Conservation (phyloP, 2,888 invertebrate genomes). For the Polylopha cassiicola region DNA sequence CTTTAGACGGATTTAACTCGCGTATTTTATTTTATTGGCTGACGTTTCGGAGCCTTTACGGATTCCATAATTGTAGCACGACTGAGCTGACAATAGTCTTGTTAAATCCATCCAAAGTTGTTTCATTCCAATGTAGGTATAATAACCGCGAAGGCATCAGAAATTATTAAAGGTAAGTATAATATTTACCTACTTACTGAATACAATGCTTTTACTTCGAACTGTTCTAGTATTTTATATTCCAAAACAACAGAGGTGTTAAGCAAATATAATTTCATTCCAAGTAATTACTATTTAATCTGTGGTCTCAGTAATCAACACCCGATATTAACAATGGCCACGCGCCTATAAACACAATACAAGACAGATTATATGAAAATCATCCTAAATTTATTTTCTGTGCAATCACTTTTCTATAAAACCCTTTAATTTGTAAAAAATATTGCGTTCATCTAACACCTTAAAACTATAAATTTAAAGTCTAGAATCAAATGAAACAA, state of each 20-base stretch:
- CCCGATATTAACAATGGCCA: slow-evolving; percentile 39
- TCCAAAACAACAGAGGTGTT: too few species aligned
- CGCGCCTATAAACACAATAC: slow-evolving; percentile 48
- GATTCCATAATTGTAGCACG: too few species aligned
- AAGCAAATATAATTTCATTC: slow-evolving; percentile 14
- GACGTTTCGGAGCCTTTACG: too few species aligned
- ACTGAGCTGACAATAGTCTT: too few species aligned
- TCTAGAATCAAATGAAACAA: slow-evolving; percentile 18
- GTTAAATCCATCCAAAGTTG: too few species aligned
- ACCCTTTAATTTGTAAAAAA: slow-evolving; percentile 41
- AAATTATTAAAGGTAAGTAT: too few species aligned
- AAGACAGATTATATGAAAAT: slow-evolving; percentile 52
- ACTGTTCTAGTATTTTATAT: too few species aligned
- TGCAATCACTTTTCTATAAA: slow-evolving; percentile 42
- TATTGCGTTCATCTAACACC: slow-evolving; percentile 7
- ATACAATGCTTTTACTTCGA: not conserved
- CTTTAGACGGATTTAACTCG: too few species aligned
- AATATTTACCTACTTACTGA: slow-evolving; percentile 1
- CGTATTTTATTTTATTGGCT: too few species aligned
- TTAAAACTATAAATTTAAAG: slow-evolving; percentile 23
- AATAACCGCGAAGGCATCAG: too few species aligned
- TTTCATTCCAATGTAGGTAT: too few species aligned
- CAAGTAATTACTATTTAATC: slow-evolving; percentile 21
- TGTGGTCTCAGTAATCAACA: slow-evolving; percentile 42
- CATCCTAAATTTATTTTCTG: slow-evolving; percentile 41